Conservation (phyloP, 2,113 vertebrate species). For the Anas platyrhynchos region DNA sequence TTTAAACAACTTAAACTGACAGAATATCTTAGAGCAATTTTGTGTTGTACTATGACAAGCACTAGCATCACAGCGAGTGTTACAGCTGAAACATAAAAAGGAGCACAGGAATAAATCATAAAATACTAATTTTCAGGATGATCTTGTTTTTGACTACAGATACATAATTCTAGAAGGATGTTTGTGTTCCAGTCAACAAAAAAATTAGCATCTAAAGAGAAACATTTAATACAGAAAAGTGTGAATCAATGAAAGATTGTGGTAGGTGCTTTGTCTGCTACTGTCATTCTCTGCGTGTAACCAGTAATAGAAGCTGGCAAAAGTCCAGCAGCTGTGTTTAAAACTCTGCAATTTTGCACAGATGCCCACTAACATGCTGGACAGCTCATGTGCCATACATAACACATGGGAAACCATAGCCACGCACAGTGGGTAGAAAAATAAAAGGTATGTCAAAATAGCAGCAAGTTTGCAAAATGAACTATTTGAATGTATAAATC, state of each 20-base stretch:
- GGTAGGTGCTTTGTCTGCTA: constrained; percentile 1
- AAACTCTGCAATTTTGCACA: background rate
- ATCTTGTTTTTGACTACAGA: background rate
- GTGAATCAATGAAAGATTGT: background rate
- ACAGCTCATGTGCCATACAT: background rate
- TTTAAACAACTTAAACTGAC: constrained; percentile 25
- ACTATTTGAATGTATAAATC: background rate
- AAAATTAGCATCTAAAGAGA: background rate
- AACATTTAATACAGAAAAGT: background rate
- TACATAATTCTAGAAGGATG: background rate
- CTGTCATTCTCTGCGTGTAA: background rate
- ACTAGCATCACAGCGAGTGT: background rate
- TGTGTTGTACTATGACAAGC: background rate
- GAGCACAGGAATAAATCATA: constrained; percentile 12
- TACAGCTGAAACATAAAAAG: constrained; percentile 30
- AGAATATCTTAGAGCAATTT: constrained; percentile 17
- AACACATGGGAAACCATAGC: background rate
- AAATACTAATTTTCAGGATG: background rate
- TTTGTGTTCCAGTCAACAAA: background rate
- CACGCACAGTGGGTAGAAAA: background rate
- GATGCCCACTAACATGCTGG: constrained; percentile 22
- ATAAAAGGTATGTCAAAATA: background rate
- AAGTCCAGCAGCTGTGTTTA: constrained; percentile 24
- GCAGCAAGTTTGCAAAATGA: background rate
- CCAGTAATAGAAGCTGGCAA: constrained; percentile 25